Evolutionary conservation across 2,797 vertebrate genomes (phyloP), one percentile per base, ranked within the genome.

Genomic region (Chelon labrosus): DNA sequence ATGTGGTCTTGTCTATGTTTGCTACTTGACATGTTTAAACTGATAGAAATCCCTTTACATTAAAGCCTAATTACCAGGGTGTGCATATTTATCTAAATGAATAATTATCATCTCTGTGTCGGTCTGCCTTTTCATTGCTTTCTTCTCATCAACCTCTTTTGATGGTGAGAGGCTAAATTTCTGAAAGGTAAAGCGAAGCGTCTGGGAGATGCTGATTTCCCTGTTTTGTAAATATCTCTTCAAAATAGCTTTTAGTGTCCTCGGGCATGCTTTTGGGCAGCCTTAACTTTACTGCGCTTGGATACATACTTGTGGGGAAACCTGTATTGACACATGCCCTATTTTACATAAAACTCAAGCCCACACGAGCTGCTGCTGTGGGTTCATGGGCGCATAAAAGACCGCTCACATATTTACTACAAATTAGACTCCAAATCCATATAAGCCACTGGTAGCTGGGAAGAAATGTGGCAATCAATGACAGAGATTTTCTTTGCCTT

Each of bases 401-500:
- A 4, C 70, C 60, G 61, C 70, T 84, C 82, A 68, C 78, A 85
- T 75, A 82, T 87, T 77, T 80, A 65, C 80, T 76, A 77, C 67
- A 89, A 87, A 85, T 91, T 85, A 89, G 75, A 67, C 77, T 77
- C 54, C 47, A 82, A 83, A 88, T 89, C 86, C 79, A 80, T 85
- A 79, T 74, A 83, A 88, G 83, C 82, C 63, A 57, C 77, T 52
- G 50, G 85, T 77, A 80, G 88, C 70, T 55, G 57, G 50, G 77
- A 76, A 76, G 31, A 70, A 84, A 86, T 71, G 77, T 42, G 47
- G 65, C 69, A 71, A 76, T 89, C 82, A 65, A 59, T 80, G 37
- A 14, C 1, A 35, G 69, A 73, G 76, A 51, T 76, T 83, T 81
- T 80, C 70, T 41, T 78, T 81, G 53, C 59, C 8, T 27, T 27